phyloP scores from a whole-genome alignment of 2,797 vertebrate genomes.

The Tokudaia tokunoshimensis region DNA sequence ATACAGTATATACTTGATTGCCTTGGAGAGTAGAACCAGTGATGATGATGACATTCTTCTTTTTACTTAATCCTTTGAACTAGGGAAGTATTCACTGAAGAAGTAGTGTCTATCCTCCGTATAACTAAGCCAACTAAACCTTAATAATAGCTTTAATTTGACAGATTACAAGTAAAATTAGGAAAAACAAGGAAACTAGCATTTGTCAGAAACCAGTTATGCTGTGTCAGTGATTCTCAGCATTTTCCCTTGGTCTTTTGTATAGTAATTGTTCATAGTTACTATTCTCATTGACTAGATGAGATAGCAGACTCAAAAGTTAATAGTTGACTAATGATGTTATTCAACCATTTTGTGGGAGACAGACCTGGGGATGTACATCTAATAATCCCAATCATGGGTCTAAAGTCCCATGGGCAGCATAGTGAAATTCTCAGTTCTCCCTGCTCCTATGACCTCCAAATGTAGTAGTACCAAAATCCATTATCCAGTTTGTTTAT shows the following conservation, averaged over 20 bases:
- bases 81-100: background rate
- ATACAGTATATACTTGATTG: background rate
- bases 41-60: background rate
- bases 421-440: background rate
- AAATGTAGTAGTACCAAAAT: background rate
- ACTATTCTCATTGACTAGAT: background rate
- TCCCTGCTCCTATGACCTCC: background rate
- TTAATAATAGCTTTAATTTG: conserved; percentile 48
- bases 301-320: background rate
- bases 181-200: background rate
- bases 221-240: background rate
- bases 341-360: background rate
- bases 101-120: background rate
- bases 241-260: background rate
- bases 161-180: conserved; percentile 25
- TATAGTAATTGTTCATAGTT: background rate
- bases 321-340: background rate
- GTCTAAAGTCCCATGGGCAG: background rate
- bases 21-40: conserved; percentile 26
- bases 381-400: background rate
- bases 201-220: background rate
- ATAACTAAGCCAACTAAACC: conserved; percentile 25
- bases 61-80: conserved; percentile 30
- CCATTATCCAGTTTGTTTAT: background rate
- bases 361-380: background rate